Conservation (phyloP, 2,113 vertebrate genomes). For the Scopus umbretta region DNA sequence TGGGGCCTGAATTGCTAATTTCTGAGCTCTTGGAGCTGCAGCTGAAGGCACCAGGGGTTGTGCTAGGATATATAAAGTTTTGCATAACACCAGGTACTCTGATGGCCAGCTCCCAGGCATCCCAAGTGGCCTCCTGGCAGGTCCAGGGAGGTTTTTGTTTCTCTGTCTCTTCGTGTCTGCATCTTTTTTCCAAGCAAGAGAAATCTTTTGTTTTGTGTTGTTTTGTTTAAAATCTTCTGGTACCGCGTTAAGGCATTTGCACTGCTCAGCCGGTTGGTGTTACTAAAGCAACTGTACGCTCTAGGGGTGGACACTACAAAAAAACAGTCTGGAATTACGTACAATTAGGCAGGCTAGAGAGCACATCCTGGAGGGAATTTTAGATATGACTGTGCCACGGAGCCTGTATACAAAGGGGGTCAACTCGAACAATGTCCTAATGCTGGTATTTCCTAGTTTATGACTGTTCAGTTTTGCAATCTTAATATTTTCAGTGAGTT, state of each 20-base stretch:
- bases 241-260: not conserved
- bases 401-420: not conserved
- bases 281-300: not conserved
- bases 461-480: not conserved
- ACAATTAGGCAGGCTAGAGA: not conserved
- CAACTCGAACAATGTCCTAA: not conserved
- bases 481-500: not conserved
- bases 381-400: not conserved
- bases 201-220: rapidly evolving
- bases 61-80: not conserved
- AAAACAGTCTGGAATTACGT: not conserved
- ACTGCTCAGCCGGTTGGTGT: not conserved
- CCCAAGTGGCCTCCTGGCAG: not conserved
- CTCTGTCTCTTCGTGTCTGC: not conserved
- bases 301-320: not conserved
- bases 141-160: not conserved
- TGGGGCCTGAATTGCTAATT: not conserved
- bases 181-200: not conserved
- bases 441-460: not conserved
- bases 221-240: not conserved
- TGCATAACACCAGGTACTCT: not conserved
- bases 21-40: not conserved
- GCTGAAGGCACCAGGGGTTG: not conserved
- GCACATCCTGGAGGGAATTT: not conserved
- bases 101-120: not conserved